A percentile compares a stretch with the other conserved stretches of the same genome.
phyloP scores from a whole-genome alignment of 2,888 invertebrate species.

The Ornithoptera alexandrae region DNA sequence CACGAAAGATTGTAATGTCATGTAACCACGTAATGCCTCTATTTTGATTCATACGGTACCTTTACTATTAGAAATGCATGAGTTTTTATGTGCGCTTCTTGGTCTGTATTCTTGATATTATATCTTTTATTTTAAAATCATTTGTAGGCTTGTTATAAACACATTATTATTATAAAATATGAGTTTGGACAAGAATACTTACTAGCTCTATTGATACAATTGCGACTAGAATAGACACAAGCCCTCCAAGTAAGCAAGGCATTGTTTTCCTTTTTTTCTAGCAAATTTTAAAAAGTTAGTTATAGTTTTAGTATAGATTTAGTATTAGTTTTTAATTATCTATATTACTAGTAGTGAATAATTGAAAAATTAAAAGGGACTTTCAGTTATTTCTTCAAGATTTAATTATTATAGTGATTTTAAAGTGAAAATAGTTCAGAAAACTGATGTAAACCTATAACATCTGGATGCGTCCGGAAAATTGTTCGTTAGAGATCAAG shows the following conservation, averaged over 20 bases:
- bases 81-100: not conserved
- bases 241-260: not conserved
- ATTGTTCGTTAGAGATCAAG: constrained; percentile 54
- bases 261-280: not conserved
- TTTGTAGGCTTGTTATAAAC: too few relatives aligned
- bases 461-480: constrained; percentile 30
- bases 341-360: too few relatives aligned
- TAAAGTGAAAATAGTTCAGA: constrained; percentile 8
- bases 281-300: not conserved
- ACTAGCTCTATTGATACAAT: too few relatives aligned
- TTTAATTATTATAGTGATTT: not conserved
- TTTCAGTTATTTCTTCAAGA: not conserved
- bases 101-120: too few relatives aligned
- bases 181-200: too few relatives aligned
- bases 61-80: not conserved
- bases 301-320: too few relatives aligned
- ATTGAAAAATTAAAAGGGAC: not conserved
- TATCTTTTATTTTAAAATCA: too few relatives aligned
- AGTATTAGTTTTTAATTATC: too few relatives aligned
- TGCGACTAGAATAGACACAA: too few relatives aligned
- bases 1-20: constrained; percentile 9
- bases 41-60: not conserved
- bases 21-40: not conserved
- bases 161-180: too few relatives aligned
- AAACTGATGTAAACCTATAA: constrained; percentile 27